Base-by-base conservation (phyloP, 2,888 invertebrate genomes). In the Apamea monoglypha region DNA sequence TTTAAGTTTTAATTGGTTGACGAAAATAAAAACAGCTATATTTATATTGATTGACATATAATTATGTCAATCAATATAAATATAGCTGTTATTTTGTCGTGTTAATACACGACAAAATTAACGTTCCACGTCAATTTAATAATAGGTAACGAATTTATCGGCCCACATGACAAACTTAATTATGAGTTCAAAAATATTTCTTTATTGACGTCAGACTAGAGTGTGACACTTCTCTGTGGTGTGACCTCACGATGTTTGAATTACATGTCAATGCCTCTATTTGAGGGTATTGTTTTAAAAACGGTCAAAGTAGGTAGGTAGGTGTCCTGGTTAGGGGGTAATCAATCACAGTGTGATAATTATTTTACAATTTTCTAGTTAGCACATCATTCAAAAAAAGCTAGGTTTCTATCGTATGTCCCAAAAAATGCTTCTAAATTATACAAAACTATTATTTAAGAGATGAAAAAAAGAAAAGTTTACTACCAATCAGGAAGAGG, bases 161-260 rank as follows among this genome's bases (percentile, higher is more conserved):
- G 7, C 18, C n/a, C 3, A 72, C 21, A 47, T n/a, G 16, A n/a
- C 18, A 10, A 63, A 56, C 32, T 40, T 10, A 66, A 44, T 32
- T 44, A 47, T n/a, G 47, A n/a, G 40, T 59, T 40, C n/a, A 67
- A 76, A 83, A 44, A 67, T 16, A 63, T 29, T 14, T 81, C 14
- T 44, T 7, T 12, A 82, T 32, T 82, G 64, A 40, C 66, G 50
- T 59, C 76, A 67, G 67, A 77, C 14, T 53, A 53, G n/a, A 61
- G 6, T 53, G 32, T 83, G 40, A 61, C 59, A 59, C 56, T 59
- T 12, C 12, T 12, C 25, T n/a, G 25, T 56, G 56, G 56, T n/a
- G 12, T 83, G 50, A 61, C 59, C 50, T 36, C 32, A 36, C n/a
- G 44, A 61, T 16, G n/a, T 59, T 59, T 21, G 32, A 44, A 76